Conservation (phyloP, 2,113 vertebrate species). For the Emydura subglobosa region DNA sequence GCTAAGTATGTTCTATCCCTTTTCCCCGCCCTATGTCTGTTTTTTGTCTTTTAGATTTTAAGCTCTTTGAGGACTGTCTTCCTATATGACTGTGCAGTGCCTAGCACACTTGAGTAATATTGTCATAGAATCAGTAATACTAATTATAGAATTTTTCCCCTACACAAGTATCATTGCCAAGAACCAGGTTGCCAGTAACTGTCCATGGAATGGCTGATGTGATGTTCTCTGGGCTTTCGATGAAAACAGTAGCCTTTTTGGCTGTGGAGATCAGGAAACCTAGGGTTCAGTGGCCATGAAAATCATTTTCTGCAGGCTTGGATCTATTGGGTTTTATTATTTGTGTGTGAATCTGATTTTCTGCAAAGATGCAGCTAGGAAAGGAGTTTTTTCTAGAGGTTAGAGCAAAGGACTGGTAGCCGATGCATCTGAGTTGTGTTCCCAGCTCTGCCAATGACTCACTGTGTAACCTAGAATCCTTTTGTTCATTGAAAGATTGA, state of each 20-base stretch:
- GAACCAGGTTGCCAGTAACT: too few relatives aligned
- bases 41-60: neutral
- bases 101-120: too few relatives aligned
- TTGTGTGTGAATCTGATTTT: conserved; percentile 14
- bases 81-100: neutral
- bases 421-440: conserved; percentile 8
- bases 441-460: neutral
- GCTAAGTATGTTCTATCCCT: too few relatives aligned
- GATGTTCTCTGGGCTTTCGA: neutral
- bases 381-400: conserved; percentile 31
- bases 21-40: neutral
- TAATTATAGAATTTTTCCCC: too few relatives aligned
- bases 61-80: neutral
- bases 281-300: neutral
- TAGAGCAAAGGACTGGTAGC: conserved; percentile 26
- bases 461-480: neutral
- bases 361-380: neutral
- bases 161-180: too few relatives aligned
- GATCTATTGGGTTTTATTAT: neutral
- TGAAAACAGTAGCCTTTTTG: neutral
- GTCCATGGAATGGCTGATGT: too few relatives aligned
- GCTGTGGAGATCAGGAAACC: neutral
- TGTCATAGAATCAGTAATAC: too few relatives aligned
- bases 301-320: neutral
- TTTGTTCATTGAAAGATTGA: too few relatives aligned